Conservation (phyloP, 2,113 vertebrate species). For the Neogobius melanostomus region DNA sequence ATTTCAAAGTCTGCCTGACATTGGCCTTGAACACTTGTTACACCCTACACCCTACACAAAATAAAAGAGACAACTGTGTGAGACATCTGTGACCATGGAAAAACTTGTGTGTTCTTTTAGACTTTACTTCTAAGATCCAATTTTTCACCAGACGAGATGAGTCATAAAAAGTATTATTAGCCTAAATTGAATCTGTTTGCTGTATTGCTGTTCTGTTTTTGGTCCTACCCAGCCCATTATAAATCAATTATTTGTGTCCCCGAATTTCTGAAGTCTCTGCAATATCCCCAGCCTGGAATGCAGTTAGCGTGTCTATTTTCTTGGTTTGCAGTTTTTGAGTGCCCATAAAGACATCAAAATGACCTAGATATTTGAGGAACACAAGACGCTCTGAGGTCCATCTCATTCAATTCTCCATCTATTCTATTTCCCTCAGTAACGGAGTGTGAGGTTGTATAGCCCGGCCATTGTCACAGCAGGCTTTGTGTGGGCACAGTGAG, state of each 20-base stretch:
- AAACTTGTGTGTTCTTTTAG: not conserved
- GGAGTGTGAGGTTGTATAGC: conserved; percentile 2
- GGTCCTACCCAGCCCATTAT: too few species aligned
- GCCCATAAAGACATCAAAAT: not conserved
- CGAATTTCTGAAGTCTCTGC: not conserved
- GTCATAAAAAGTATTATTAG: not conserved
- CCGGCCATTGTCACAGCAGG: conserved; percentile 20
- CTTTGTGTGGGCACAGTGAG: conserved; percentile 20
- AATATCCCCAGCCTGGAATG: not conserved
- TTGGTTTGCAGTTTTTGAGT: not conserved
- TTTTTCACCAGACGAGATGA: not conserved
- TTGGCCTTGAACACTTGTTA: not conserved
- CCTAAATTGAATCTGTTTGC: not conserved
- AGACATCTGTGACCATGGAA: conserved; percentile 29
- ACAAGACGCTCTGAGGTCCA: not conserved
- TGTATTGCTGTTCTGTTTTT: not conserved
- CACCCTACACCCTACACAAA: conserved; percentile 13
- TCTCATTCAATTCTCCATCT: not conserved
- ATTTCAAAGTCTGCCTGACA: conserved; percentile 12
- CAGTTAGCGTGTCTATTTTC: not conserved
- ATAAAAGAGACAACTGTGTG: conserved; percentile 5
- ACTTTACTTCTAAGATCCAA: not conserved
- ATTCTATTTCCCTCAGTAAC: conserved; percentile 5
- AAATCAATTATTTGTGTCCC: too few species aligned
- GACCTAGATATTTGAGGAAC: not conserved